Base-by-base conservation (phyloP, 2,888 invertebrate genomes). In the Dinocampus coccinellae region DNA sequence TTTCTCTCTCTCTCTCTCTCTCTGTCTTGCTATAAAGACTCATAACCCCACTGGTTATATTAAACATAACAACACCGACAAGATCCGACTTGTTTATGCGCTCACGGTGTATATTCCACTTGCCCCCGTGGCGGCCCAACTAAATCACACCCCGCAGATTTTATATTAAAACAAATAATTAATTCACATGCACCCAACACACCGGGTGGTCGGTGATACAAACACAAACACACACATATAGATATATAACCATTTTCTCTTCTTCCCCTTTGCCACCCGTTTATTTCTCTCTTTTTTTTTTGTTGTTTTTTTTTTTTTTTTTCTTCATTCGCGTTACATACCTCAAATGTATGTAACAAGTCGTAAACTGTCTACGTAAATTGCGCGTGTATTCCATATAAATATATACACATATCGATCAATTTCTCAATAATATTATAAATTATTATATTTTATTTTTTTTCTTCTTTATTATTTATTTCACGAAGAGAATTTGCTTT, bases 111-210 rank as follows among this genome's bases (percentile, higher is more conserved):
- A 47, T 47, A 47, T 75, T 74, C 75, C 76, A 79, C 78, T 79
- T 79, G 80, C 79, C 81, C 83, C 81, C 74, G 83, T 80, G 81
- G 81, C 83, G 85, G 82, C 80, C 72, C 81, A 83, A 82, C 84
- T 86, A 86, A 85, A 86, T 86, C 85, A 87, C 84, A 82, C 82
- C 85, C 84, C 80, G 84, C 80, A 82, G 85, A 85, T 85, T 86
- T 85, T 83, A 86, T 85, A 86, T 87, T 86, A 86, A 86, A 86
- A 86, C 84, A 86, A 87, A 86, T 87, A 86, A 87, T 87, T 87
- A 86, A 87, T 86, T 87, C 85, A 80, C 84, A 82, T 84, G 81
- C 82, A 75, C 74, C 75, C 47, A 79, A 70, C 85, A 63, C 86
- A 76, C 81, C 86, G 85, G 87, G 87, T 86, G 87, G 87, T 84